These are phyloP conservation scores for Porites cylindrica DNA, from an alignment of 92 coral and sea anemone species.

Conservation along the genomic window DNA sequence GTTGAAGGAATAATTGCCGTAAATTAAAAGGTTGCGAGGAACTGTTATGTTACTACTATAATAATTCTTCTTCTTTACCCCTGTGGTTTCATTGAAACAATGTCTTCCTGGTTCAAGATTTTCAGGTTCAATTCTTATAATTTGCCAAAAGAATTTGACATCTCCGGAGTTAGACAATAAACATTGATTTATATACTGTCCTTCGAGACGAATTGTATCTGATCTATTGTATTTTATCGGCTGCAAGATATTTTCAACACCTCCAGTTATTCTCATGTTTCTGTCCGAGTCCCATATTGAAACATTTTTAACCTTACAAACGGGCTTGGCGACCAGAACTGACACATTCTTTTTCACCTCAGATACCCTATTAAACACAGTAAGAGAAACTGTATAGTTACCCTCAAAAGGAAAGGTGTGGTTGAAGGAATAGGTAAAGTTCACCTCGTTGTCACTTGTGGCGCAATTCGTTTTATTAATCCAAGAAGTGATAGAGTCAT, in stretches of 20 bases:
- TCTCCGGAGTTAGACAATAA: conserved; percentile 15
- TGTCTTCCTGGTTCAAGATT: too few species aligned
- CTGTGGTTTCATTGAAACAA: too few species aligned
- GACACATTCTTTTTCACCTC: conserved; percentile 18
- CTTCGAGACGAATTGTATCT: conserved; percentile 2
- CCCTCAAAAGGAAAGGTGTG: conserved; percentile 69
- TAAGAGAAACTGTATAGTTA: conserved; percentile 51
- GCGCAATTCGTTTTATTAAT: conserved; percentile 3
- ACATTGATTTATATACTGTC: conserved; percentile 9
- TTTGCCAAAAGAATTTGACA: conserved; percentile 7
- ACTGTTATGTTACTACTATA: neutral
- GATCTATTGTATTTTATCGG: conserved; percentile 18
- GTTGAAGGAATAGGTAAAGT: conserved; percentile 12
- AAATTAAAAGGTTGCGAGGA: conserved; percentile 29
- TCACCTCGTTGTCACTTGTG: neutral
- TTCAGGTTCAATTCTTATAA: neutral
- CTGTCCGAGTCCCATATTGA: conserved; percentile 42
- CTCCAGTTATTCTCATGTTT: neutral
- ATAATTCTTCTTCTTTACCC: too few species aligned
- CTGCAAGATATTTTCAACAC: neutral
- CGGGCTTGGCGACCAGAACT: conserved; percentile 61
- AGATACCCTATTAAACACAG: conserved; percentile 72
- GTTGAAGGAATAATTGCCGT: conserved; percentile 58
- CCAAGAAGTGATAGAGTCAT: neutral
- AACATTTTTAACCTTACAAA: conserved; percentile 59